Evolutionary conservation across 1,140 invertebrate species (phyloP), one percentile per base, ranked within the genome.

Genomic region (Goniozus legneri): DNA sequence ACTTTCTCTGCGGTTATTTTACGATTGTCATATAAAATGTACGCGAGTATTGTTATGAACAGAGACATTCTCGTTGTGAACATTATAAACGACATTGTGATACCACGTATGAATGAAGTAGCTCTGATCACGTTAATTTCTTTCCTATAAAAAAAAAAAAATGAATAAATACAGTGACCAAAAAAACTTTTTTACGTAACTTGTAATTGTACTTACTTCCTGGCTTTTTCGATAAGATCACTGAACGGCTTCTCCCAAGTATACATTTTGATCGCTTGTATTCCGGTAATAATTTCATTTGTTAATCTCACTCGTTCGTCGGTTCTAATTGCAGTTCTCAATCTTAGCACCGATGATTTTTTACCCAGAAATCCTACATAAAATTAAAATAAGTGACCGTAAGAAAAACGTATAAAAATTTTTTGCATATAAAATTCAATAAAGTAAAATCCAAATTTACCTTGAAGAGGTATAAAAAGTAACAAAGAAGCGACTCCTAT

Each of bases 191-290:
- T 10, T 6, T 27, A 6, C 30, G 20, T 16, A 47, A 44, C 13
- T 79, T 60, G 81, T 81, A 13, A 24, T 22, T n/a, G n/a, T 39
- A 81, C 41, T 64, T 69, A 80, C 79, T 46, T 75, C 59, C 81
- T 61, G 8, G 78, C 75, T 10, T 54, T 54, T 31, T 75, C 67
- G 8, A 91, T 81, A 20, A 91, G 71, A 41, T 78, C 79, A 2
- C 84, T 84, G 64, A 93, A 92, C 0, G 88, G 88, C 44, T 84
- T 82, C 67, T 94, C 90, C 91, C 91, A 94, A 0, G 87, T 84
- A 62, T 92, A 92, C 91, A 95, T 94, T 76, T 96, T 97, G 19
- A 88, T 91, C 2, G 85, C 84, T 50, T 86, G 84, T 18, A 88
- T 87, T n/a, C 85, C 85, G 32, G 80, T 80, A 13, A 94, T 84